Conservation (phyloP, 1,140 invertebrate genomes). For the Aphelinus atriplicis region DNA sequence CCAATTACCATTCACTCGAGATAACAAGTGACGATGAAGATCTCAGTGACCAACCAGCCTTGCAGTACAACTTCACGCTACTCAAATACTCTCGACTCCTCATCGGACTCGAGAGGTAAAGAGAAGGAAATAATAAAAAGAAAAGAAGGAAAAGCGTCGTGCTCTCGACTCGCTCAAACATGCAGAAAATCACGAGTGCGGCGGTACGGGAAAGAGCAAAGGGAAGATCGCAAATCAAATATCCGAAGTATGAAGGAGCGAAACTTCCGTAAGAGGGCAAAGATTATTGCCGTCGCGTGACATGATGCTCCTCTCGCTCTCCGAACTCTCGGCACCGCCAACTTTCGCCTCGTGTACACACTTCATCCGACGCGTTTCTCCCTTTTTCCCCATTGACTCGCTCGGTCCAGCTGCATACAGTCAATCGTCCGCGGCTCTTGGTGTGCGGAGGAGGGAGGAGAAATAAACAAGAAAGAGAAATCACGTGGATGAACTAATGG, state of each 20-base stretch:
- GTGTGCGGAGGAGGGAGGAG: not conserved
- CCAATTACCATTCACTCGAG: too few species aligned
- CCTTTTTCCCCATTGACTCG: not conserved
- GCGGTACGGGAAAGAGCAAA: not conserved
- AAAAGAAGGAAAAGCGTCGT: not conserved
- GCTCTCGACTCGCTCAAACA: not conserved
- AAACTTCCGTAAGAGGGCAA: constrained; percentile 21
- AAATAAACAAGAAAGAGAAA: constrained; percentile 3
- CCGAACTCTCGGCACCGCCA: too few species aligned
- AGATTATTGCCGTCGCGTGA: not conserved
- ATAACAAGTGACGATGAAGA: too few species aligned
- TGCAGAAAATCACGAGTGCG: not conserved
- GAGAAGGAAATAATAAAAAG: not conserved
- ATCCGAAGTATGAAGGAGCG: constrained; percentile 16
- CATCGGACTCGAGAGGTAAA: too few species aligned
- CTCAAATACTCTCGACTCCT: too few species aligned
- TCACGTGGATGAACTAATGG: constrained; percentile 11
- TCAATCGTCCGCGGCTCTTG: not conserved
- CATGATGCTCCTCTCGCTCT: too few species aligned
- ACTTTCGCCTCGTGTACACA: not conserved
- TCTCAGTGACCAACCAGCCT: too few species aligned
- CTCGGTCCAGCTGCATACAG: not conserved
- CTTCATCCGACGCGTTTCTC: not conserved
- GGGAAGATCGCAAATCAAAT: constrained; percentile 17
- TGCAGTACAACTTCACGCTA: too few species aligned